A percentile compares a stretch with the other conserved stretches of the same genome.
Evolutionary conservation across 2,797 vertebrate genomes (phyloP).

Genomic region (Cygnus olor): DNA sequence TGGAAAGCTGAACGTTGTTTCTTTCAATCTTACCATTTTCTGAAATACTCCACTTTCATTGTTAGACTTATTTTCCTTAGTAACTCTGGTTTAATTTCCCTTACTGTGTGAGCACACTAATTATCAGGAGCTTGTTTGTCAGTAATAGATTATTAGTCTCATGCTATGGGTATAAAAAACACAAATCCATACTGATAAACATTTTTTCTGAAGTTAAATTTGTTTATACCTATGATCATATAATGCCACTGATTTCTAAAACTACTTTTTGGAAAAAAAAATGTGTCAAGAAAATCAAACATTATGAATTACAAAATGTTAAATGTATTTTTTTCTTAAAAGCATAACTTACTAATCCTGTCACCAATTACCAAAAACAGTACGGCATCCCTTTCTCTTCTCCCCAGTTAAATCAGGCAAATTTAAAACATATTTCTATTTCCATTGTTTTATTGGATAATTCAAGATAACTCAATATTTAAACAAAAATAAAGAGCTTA

Average conservation of each 20-base stretch:
- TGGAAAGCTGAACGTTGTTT: neutral
- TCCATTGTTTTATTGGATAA: neutral
- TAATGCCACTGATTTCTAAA: neutral
- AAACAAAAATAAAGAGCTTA: conserved; percentile 14
- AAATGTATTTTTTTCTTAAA: neutral
- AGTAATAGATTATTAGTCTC: neutral
- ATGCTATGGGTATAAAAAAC: neutral
- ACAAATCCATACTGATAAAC: neutral
- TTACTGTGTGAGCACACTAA: neutral
- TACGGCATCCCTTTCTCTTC: neutral
- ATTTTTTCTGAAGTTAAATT: neutral
- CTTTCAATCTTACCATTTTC: neutral
- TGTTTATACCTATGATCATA: neutral
- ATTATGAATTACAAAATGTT: neutral
- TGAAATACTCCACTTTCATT: neutral
- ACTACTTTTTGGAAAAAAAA: neutral
- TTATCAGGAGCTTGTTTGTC: neutral
- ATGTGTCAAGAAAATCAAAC: neutral
- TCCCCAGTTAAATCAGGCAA: neutral
- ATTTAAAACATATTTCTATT: conserved; percentile 34
- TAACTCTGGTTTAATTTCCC: neutral
- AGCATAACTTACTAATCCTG: neutral
- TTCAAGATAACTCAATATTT: conserved; percentile 14
- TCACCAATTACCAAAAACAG: neutral
- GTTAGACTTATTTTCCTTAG: neutral